Conservation (phyloP, 2,888 invertebrate genomes). For the Drosophila buzzatii region DNA sequence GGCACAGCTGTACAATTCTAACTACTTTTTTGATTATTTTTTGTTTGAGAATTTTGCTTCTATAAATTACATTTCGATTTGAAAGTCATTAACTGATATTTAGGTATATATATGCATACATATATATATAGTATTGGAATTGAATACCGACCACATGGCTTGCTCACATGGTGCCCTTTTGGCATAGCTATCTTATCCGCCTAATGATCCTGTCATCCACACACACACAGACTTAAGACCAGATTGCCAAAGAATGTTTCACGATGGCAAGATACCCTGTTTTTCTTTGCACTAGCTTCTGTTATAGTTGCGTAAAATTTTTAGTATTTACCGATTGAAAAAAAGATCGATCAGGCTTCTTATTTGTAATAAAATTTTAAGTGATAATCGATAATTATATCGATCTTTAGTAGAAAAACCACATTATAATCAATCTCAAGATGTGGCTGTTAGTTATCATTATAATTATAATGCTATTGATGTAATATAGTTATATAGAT, state of each 20-base stretch:
- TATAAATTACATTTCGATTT: slow-evolving; percentile 6
- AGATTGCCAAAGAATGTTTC: slow-evolving; percentile 11
- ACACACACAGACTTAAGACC: neutral
- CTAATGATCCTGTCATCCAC: slow-evolving; percentile 57
- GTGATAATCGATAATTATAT: neutral
- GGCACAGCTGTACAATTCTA: slow-evolving; percentile 36
- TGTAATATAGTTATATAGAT: no score
- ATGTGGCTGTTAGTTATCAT: no score
- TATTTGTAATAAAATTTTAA: neutral
- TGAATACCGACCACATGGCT: slow-evolving; percentile 30
- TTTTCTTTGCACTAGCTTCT: no score
- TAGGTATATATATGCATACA: neutral
- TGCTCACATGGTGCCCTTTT: slow-evolving; percentile 41
- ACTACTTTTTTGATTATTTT: slow-evolving; percentile 6
- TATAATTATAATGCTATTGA: no score
- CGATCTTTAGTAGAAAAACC: neutral
- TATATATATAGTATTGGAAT: neutral
- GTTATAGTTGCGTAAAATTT: neutral
- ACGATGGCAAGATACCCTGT: neutral
- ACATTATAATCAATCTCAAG: no score
- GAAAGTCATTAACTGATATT: slow-evolving; percentile 1
- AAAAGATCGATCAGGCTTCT: neutral
- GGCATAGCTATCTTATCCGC: slow-evolving; percentile 60
- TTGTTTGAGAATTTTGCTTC: neutral
- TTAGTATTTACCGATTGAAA: neutral